Conservation (phyloP, 2,113 vertebrate genomes). For the Atractosteus spatula region DNA sequence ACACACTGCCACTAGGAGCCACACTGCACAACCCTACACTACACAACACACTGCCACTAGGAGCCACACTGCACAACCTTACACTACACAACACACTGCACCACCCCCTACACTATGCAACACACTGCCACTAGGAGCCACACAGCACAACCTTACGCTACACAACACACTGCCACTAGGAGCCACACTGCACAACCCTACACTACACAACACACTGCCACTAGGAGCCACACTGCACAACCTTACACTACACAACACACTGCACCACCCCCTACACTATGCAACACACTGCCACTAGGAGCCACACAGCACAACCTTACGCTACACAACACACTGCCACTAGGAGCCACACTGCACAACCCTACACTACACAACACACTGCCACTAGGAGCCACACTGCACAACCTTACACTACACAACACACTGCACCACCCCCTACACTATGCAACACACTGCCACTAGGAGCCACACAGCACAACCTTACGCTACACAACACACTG, state of each 20-base stretch:
- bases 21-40: background rate
- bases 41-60: no score
- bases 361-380: background rate
- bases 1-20: background rate
- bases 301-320: no score
- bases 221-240: background rate
- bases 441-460: background rate
- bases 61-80: background rate
- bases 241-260: constrained; percentile 15
- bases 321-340: no score
- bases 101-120: constrained; percentile 4
- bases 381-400: no score
- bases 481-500: no score
- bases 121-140: background rate
- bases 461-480: no score
- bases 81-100: background rate
- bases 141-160: rapidly evolving
- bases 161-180: no score
- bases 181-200: background rate
- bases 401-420: no score
- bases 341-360: background rate
- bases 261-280: constrained; percentile 5
- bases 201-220: background rate
- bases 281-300: constrained; percentile 1
- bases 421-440: no score